These are phyloP conservation scores for Scartelaos histophorus DNA, from an alignment of 2,113 vertebrate species.

Conservation along the genomic window DNA sequence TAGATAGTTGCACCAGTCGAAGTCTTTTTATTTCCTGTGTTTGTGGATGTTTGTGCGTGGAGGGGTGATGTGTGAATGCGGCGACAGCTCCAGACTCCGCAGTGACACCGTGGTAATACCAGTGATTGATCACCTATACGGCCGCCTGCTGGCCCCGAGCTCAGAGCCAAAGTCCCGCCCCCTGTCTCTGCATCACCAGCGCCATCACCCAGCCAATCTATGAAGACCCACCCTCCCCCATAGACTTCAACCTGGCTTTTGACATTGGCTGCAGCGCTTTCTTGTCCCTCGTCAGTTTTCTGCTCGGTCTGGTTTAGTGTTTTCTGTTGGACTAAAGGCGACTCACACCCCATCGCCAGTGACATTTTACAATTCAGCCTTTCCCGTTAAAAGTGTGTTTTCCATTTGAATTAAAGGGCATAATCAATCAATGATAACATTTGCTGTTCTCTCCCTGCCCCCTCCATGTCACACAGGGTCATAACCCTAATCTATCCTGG, in stretches of 20 bases:
- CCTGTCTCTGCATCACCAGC: constrained; percentile 53
- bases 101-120: constrained; percentile 74
- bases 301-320: background rate
- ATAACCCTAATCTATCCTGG: constrained; percentile 71
- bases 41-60: constrained; percentile 8
- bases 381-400: constrained; percentile 37
- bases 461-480: constrained; percentile 62
- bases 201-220: constrained; percentile 51
- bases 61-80: constrained; percentile 57
- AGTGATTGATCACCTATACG: constrained; percentile 77
- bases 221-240: constrained; percentile 52
- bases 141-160: constrained; percentile 60
- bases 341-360: background rate
- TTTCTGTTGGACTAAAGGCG: background rate
- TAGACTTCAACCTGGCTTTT: constrained; percentile 76
- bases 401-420: constrained; percentile 68
- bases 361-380: constrained; percentile 38
- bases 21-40: constrained; percentile 21
- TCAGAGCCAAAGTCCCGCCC: constrained; percentile 44
- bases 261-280: constrained; percentile 69
- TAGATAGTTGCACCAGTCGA: constrained; percentile 20
- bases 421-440: constrained; percentile 76
- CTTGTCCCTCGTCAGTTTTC: background rate
- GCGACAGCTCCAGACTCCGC: constrained; percentile 63
- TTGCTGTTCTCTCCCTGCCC: constrained; percentile 61